Percentiles rank a stretch among this genome's conserved stretches.
Conservation (phyloP, 2,797 vertebrate species). For the Tokudaia muenninki region DNA sequence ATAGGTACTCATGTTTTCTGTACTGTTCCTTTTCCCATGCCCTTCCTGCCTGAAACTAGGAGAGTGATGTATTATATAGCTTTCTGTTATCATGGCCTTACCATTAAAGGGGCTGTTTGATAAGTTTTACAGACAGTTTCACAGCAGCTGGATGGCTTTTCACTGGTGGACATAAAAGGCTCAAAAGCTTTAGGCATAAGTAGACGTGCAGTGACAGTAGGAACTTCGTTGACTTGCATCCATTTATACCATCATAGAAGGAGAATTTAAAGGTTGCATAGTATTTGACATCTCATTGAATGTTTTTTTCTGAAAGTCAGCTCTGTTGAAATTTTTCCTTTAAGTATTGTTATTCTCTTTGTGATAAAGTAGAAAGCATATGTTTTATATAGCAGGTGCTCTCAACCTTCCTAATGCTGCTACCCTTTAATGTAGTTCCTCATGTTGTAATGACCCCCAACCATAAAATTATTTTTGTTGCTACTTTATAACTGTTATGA, state of each 20-base stretch:
- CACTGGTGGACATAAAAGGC: background rate
- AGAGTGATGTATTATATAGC: background rate
- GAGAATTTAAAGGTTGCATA: background rate
- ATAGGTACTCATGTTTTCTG: background rate
- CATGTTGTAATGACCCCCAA: background rate
- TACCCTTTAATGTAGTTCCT: background rate
- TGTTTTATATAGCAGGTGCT: background rate
- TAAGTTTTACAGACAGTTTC: background rate
- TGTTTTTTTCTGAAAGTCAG: constrained; percentile 10
- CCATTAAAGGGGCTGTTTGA: background rate
- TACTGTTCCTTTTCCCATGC: background rate
- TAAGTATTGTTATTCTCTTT: background rate
- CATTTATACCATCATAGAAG: background rate
- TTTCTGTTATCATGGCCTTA: background rate
- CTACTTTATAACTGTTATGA: background rate
- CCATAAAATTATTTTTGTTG: background rate
- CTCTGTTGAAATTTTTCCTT: constrained; percentile 21
- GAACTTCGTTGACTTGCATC: background rate
- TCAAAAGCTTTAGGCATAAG: background rate
- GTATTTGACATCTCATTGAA: background rate
- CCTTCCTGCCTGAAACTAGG: background rate
- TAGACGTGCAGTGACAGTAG: background rate
- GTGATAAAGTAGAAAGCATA: constrained; percentile 6
- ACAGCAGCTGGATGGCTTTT: background rate
- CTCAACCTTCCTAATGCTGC: background rate